Conservation (phyloP, 1,140 invertebrate genomes). For the Calosoma granatense region DNA sequence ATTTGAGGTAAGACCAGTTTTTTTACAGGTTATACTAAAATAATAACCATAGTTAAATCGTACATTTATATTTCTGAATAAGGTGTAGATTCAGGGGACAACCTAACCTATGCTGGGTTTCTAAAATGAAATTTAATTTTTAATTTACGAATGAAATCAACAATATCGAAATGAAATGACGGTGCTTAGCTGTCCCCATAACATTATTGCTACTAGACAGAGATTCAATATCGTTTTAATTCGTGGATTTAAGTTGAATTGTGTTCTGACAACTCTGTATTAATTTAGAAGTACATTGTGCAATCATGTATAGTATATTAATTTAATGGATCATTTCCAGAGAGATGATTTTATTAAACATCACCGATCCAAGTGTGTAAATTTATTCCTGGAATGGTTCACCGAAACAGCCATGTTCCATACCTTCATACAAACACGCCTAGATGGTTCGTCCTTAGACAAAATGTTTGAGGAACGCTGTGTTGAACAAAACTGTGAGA, state of each 20-base stretch:
- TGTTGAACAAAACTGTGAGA: not conserved
- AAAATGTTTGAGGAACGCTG: not conserved
- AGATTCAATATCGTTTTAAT: no score
- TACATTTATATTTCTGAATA: slow-evolving; percentile 27
- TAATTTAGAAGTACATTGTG: no score
- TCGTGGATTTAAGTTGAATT: no score
- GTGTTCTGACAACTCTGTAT: no score
- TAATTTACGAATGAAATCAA: slow-evolving; percentile 3
- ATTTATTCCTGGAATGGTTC: slow-evolving; percentile 72
- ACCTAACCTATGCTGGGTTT: no score
- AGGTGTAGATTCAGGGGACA: slow-evolving; percentile 28
- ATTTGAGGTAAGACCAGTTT: slow-evolving; percentile 48
- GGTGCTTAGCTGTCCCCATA: not conserved
- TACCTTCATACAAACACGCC: slow-evolving; percentile 28
- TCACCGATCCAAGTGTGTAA: slow-evolving; percentile 47
- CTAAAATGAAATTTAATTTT: no score
- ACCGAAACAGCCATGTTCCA: slow-evolving; percentile 72
- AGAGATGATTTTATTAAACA: slow-evolving; percentile 50
- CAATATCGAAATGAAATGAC: not conserved
- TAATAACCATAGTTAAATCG: not conserved
- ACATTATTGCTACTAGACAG: no score
- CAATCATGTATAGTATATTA: no score
- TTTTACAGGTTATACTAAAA: slow-evolving; percentile 8
- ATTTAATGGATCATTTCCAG: slow-evolving; percentile 42
- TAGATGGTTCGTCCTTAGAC: not conserved